Conservation (phyloP, 2,113 vertebrate genomes). For the Setophaga coronata region DNA sequence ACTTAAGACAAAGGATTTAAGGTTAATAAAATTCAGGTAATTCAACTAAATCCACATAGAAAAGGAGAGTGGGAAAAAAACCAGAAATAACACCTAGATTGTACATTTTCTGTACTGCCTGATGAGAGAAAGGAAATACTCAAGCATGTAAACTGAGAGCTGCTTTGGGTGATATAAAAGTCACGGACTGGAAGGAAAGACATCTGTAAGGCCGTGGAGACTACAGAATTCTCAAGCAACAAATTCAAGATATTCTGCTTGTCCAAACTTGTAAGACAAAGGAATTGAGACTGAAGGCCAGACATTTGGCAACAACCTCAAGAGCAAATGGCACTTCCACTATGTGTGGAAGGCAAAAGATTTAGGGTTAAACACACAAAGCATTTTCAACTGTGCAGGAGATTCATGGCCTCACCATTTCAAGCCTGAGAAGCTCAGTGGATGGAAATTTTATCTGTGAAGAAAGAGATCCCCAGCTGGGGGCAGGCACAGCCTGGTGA, state of each 20-base stretch:
- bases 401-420: background rate
- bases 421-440: background rate
- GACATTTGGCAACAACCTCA: background rate
- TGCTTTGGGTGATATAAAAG: background rate
- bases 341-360: background rate
- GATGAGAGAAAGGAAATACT: background rate
- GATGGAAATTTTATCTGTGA: background rate
- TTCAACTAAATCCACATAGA: background rate
- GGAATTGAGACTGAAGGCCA: background rate
- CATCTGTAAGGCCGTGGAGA: background rate
- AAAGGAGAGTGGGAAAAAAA: background rate
- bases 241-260: background rate
- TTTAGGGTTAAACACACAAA: background rate
- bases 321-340: background rate
- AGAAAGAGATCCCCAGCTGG: background rate
- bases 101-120: background rate
- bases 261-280: background rate
- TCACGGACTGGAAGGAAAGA: background rate
- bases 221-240: background rate
- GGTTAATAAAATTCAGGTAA: background rate
- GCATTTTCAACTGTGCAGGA: background rate
- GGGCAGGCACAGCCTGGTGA: background rate
- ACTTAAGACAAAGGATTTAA: background rate
- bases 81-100: background rate
- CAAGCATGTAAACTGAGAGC: background rate